Evolutionary conservation across 1,140 invertebrate species (phyloP), one percentile per base, ranked within the genome.

Genomic region (Helicoverpa zea): DNA sequence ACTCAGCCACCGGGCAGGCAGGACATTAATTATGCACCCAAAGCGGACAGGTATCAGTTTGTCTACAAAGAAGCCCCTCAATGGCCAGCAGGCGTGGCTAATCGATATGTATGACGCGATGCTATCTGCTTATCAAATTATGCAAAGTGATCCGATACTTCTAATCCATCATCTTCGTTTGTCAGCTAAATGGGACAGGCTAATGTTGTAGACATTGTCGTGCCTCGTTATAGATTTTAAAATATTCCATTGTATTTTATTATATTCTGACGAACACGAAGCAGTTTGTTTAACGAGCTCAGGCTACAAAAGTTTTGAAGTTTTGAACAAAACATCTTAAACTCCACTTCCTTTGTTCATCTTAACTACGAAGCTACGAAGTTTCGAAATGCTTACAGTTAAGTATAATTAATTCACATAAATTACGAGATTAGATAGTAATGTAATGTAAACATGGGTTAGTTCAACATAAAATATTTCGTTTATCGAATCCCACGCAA

Each of bases 101-200:
- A 88, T 87, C 86, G 83, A 87, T 87, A 85, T 75, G 58, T 83
- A 75, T 86, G 79, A 83, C 79, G 72, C 59, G 83, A 73, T 74
- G 61, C 63, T 75, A 70, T 79, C n/a, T 82, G 72, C 74, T 84
- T 83, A 79, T 81, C 81, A 66, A 81, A 80, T 86, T 83, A 81
- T 84, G 73, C 72, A 66, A 59, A 83, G 73, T 83, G 81, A 64
- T 59, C 35, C 79, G 75, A 84, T 86, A 79, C 59, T 83, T 87
- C 83, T 83, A 80, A 68, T 68, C 64, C 64, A 68, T 68, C 64
- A 68, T 43, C 30, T 59, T 63, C 51, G 14, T 72, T 49, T 72
- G 54, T 81, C 23, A 49, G 59, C 18, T 47, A 54, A 49, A 43
- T 64, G 35, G 14, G 10, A 23, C 64, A 68, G 16, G 64, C 43